A percentile compares a stretch with the other conserved stretches of the same genome.
Conservation (phyloP, 2,113 vertebrate species). For the Lophura nycthemera region DNA sequence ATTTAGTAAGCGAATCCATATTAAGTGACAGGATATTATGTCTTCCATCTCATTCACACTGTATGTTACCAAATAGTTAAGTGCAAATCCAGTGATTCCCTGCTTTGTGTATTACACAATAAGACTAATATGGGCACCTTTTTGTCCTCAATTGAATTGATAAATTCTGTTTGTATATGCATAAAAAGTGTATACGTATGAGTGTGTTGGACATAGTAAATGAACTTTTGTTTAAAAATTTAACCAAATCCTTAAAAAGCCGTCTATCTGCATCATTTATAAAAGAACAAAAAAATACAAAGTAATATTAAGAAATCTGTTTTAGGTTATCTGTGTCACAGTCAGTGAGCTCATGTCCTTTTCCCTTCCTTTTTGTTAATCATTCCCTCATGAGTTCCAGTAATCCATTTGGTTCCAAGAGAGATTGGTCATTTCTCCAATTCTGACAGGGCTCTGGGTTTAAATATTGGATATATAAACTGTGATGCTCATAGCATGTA, state of each 20-base stretch:
- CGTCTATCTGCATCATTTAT: not conserved
- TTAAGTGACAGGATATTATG: not conserved
- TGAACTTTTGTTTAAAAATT: not conserved
- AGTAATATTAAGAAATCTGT: constrained; percentile 51
- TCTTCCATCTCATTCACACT: not conserved
- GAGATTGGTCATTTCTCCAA: constrained; percentile 5
- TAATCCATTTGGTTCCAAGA: constrained; percentile 58
- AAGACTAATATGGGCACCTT: not conserved
- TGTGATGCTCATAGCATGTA: not conserved
- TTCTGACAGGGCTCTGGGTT: not conserved
- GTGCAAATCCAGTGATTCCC: not conserved
- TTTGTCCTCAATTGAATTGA: not conserved
- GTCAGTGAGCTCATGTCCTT: constrained; percentile 70
- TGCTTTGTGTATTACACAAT: not conserved
- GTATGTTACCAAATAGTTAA: not conserved
- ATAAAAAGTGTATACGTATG: not conserved
- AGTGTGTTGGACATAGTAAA: not conserved
- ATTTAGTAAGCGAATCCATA: constrained; percentile 3
- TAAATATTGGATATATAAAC: constrained; percentile 24
- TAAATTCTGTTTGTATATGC: not conserved
- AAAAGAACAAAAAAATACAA: not conserved
- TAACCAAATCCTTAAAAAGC: not conserved
- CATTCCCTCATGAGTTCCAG: constrained; percentile 69
- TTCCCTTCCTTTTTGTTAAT: constrained; percentile 70
- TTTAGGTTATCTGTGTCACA: constrained; percentile 69